Evolutionary conservation across 1,140 invertebrate genomes (phyloP).

Genomic region (Probaryconus sp.): DNA sequence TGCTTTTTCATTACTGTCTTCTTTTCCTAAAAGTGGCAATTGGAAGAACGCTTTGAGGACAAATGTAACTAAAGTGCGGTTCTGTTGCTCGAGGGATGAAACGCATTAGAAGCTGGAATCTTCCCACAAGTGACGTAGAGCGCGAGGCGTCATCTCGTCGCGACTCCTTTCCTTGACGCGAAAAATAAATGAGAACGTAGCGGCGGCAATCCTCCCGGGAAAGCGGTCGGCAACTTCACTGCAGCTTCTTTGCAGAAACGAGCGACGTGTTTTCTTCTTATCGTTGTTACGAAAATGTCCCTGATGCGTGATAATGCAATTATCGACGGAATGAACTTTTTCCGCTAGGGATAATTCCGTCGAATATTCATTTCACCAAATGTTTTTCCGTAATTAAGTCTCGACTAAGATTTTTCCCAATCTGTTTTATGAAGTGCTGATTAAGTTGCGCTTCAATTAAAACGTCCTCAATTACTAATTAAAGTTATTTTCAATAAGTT

Average conservation of each 20-base stretch:
- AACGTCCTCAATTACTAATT: no score
- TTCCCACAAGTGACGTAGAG: slow-evolving; percentile 17
- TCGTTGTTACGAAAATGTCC: slow-evolving; percentile 11
- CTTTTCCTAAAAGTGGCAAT: no score
- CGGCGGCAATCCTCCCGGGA: slow-evolving; percentile 36
- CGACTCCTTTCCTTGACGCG: slow-evolving; percentile 39
- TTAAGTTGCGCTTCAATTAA: no score
- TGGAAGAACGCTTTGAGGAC: slow-evolving; percentile 17
- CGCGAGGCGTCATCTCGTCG: slow-evolving; percentile 34
- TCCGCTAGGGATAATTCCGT: no score
- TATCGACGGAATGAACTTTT: slow-evolving; percentile 51
- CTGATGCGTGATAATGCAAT: slow-evolving; percentile 60
- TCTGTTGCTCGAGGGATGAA: slow-evolving; percentile 12
- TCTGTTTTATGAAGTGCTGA: no score
- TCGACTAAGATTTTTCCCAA: background rate
- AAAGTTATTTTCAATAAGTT: no score
- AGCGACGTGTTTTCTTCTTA: slow-evolving; percentile 1
- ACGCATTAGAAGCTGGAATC: slow-evolving; percentile 22
- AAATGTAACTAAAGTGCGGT: slow-evolving; percentile 22
- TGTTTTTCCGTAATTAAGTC: slow-evolving; percentile 23
- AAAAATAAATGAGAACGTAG: slow-evolving; percentile 51
- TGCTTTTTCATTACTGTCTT: no score
- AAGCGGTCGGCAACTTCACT: slow-evolving; percentile 20
- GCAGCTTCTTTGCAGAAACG: slow-evolving; percentile 16
- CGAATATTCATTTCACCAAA: slow-evolving; percentile 13